Base-by-base conservation (phyloP, 2,888 invertebrate species). In the Rhogogaster chlorosoma region DNA sequence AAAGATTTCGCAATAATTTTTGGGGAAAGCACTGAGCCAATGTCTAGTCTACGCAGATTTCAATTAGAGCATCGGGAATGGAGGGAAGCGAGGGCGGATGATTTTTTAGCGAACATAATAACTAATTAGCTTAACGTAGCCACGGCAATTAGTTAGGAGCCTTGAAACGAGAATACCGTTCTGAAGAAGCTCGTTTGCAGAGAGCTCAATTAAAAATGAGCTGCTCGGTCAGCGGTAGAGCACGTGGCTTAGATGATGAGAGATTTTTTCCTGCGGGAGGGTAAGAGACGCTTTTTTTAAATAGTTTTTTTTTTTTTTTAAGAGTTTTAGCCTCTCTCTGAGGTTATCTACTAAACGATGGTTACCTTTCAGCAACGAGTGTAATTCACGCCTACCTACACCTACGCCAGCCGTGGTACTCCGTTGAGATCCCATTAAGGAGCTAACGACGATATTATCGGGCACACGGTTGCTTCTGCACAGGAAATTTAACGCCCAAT, bases 371-470 rank as follows among this genome's bases (percentile, higher is more conserved):
- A 57, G 38, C 61, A 57, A 88, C 89, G 88, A 89, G 90, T 87
- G 89, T 88, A 88, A 90, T 89, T 90, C 87, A 88, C 87, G 83
- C 84, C 86, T 86, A 86, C 85, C 84, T 45, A 45, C 45, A 45
- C 45, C 87, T 85, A 86, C 85, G 87, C 86, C 84, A 84, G 22
- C 12, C 29, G 61, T 12, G 67, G 85, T 86, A 84, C 89, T 87
- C 87, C 89, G 89, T 90, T 90, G 89, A 90, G 89, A 90, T 89
- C 88, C 89, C 89, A 90, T 90, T 90, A 91, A 89, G 88, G 87
- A 89, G 88, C 88, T 84, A 84, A 86, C 85, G 86, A 85, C 84
- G 90, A 90, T 91, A 86, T 90, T 89, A 90, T 91, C 89, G 84
- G 73, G 67, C 86, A 87, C 89, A 87, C 88, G 85, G 86, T 86